These are phyloP conservation scores for Trematocara macrostoma DNA, from an alignment of 2,113 vertebrate species.

Conservation along the genomic window DNA sequence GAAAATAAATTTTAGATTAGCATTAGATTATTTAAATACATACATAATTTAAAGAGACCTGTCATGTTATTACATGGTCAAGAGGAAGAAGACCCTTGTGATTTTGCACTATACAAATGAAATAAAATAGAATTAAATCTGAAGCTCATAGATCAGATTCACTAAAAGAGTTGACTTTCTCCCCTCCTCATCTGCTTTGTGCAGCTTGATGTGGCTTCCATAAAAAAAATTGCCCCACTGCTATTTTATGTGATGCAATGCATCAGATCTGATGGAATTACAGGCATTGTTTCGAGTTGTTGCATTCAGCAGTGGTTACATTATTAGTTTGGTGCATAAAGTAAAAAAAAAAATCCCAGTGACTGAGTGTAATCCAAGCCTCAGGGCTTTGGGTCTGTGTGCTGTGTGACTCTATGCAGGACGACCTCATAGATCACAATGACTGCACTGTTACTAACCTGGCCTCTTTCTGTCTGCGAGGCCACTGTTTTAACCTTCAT, in stretches of 20 bases:
- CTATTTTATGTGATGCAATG: background rate
- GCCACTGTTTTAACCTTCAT: background rate
- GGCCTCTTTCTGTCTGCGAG: background rate
- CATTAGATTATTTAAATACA: background rate
- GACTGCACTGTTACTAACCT: background rate
- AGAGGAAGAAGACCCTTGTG: background rate
- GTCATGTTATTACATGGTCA: background rate
- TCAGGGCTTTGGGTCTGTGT: background rate
- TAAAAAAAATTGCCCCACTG: background rate
- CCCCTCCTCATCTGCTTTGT: background rate
- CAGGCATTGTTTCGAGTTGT: background rate
- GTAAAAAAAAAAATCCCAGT: background rate
- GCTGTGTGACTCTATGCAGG: background rate
- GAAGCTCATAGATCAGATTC: background rate
- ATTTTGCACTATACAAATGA: background rate
- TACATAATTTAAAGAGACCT: background rate
- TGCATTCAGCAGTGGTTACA: background rate
- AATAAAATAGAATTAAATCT: background rate
- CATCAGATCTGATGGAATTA: background rate
- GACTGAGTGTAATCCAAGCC: background rate
- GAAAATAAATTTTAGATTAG: background rate
- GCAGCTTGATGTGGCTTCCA: background rate
- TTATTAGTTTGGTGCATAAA: background rate
- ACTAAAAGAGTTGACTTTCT: background rate
- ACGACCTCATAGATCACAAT: constrained; percentile 6